Percentiles rank a stretch among this genome's conserved stretches.
Conservation (phyloP, 2,797 vertebrate genomes). For the Buphagus erythrorhynchus region DNA sequence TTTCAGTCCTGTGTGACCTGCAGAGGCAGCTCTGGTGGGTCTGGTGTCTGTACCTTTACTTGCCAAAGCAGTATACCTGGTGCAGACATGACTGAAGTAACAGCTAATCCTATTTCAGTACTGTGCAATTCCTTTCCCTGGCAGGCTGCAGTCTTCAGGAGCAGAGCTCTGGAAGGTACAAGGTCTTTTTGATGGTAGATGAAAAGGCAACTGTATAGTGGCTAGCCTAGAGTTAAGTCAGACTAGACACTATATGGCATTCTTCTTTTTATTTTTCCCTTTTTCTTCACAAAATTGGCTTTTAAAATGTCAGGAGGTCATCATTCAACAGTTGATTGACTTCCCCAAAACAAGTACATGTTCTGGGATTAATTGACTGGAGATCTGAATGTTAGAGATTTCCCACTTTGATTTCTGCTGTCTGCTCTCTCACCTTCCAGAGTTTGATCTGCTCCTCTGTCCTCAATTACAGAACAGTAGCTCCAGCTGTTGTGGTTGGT, state of each 20-base stretch:
- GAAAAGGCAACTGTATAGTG: neutral
- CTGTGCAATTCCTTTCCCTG: neutral
- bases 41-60: neutral
- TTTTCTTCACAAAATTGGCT: neutral
- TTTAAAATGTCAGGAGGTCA: neutral
- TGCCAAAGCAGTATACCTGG: neutral
- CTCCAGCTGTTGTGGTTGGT: neutral
- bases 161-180: neutral
- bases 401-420: neutral
- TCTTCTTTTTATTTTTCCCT: neutral
- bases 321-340: neutral
- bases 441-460: neutral
- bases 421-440: neutral
- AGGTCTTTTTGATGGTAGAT: neutral
- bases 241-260: neutral
- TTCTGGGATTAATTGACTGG: constrained; percentile 9
- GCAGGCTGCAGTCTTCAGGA: neutral
- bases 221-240: neutral
- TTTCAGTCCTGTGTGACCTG: neutral
- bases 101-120: neutral
- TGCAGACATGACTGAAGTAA: neutral
- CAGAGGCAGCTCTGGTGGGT: neutral
- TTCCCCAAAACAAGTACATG: neutral
- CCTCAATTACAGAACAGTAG: constrained; percentile 12
- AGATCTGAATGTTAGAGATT: neutral